Conservation (phyloP, 2,797 vertebrate species). For the Coregonus ussuriensis region DNA sequence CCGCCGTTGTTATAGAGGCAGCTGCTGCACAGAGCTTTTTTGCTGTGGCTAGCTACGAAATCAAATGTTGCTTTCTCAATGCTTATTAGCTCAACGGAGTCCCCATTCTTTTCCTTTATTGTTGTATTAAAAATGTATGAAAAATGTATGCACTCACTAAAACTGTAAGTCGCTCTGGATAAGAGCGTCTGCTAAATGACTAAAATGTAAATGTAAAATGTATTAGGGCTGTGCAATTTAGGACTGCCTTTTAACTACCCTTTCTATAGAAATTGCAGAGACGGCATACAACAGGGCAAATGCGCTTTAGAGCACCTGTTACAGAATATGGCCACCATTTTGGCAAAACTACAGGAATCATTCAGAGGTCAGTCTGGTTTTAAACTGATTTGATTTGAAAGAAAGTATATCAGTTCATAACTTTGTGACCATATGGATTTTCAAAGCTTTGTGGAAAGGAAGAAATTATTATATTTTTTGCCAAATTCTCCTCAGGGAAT, state of each 20-base stretch:
- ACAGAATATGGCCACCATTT: background rate
- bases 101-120: background rate
- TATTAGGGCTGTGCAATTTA: too few species aligned
- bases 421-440: background rate
- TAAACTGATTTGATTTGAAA: too few species aligned
- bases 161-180: too few species aligned
- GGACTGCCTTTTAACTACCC: background rate
- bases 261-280: background rate
- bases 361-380: too few species aligned
- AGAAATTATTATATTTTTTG: background rate
- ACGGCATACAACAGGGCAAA: too few species aligned
- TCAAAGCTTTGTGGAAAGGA: background rate
- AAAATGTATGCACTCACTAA: too few species aligned
- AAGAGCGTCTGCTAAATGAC: too few species aligned
- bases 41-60: background rate
- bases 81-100: conserved; percentile 10
- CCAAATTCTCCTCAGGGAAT: background rate
- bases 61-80: background rate
- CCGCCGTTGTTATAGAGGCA: background rate
- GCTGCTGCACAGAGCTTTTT: background rate
- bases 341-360: background rate
- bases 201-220: too few species aligned
- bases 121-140: background rate
- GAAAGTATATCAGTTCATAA: background rate
- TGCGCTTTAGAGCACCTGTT: background rate